Conservation (phyloP, 2,888 invertebrate species). For the Lingula anatina region DNA sequence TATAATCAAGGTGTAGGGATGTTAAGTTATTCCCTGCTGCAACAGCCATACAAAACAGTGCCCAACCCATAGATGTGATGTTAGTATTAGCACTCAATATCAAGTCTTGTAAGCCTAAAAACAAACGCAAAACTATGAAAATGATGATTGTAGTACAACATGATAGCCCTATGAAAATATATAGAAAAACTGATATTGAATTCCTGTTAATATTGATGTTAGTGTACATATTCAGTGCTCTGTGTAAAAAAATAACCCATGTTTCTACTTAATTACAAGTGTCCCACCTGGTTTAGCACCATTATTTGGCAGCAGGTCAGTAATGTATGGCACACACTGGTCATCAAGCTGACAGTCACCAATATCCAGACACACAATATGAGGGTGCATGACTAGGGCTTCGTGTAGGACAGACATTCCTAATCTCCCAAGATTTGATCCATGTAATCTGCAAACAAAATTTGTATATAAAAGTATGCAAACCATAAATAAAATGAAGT, state of each 20-base stretch:
- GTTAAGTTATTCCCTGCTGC: constrained; percentile 25
- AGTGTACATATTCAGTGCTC: too few relatives aligned
- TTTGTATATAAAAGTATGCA: constrained; percentile 2
- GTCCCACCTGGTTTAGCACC: constrained; percentile 26
- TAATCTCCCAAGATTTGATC: constrained; percentile 28
- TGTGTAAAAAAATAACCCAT: too few relatives aligned
- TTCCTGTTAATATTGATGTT: too few relatives aligned
- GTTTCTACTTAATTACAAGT: too few relatives aligned
- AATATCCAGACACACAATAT: constrained; percentile 34
- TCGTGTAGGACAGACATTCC: constrained; percentile 25
- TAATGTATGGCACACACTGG: constrained; percentile 22
- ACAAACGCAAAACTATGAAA: too few relatives aligned
- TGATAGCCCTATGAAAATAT: too few relatives aligned
- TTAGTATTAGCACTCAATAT: constrained; percentile 36
- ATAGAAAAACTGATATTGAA: too few relatives aligned
- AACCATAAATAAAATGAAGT: too few relatives aligned
- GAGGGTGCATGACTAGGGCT: constrained; percentile 25
- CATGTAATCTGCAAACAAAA: constrained; percentile 37
- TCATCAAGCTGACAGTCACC: constrained; percentile 40
- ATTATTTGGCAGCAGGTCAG: constrained; percentile 22
- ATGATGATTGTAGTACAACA: too few relatives aligned
- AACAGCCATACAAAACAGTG: constrained; percentile 33
- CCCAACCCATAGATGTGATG: constrained; percentile 35
- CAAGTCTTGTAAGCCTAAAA: constrained; percentile 37
- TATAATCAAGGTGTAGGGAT: constrained; percentile 38